These are phyloP conservation scores for Pseudorhiza aurosa DNA, from an alignment of 30 jellyfish, hydroid and myxozoan species.

Conservation along the genomic window DNA sequence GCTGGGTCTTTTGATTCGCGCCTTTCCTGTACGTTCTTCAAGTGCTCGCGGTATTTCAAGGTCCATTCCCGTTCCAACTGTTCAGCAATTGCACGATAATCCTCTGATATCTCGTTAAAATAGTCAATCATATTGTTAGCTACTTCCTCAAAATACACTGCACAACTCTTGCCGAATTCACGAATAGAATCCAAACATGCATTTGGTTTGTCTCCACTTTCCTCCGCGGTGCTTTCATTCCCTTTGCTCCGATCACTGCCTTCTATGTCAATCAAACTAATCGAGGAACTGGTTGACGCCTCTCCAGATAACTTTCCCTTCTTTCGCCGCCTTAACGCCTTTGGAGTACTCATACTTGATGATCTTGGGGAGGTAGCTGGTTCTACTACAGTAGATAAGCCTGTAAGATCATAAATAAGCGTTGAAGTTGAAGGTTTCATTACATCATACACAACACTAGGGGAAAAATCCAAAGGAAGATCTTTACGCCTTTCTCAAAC, in stretches of 20 bases:
- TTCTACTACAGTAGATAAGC: slow-evolving; percentile 44
- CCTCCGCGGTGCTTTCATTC: slow-evolving; percentile 27
- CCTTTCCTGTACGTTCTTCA: slow-evolving; percentile 30
- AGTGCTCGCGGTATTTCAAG: slow-evolving; percentile 46
- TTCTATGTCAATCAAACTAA: slow-evolving; percentile 50
- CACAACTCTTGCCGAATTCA: slow-evolving; percentile 42
- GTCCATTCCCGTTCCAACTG: slow-evolving; percentile 83
- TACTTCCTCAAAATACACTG: slow-evolving; percentile 55
- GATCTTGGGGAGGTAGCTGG: slow-evolving; percentile 49
- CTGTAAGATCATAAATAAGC: neutral
- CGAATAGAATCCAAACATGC: slow-evolving; percentile 63
- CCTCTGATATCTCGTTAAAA: slow-evolving; percentile 85
- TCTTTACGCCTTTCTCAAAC: too few species aligned
- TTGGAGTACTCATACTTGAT: slow-evolving; percentile 19
- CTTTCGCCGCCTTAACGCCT: slow-evolving; percentile 29
- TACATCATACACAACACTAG: too few species aligned
- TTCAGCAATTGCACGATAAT: slow-evolving; percentile 86
- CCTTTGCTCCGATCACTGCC: slow-evolving; percentile 33
- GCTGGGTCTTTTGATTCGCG: slow-evolving; percentile 9
- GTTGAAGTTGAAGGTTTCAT: too few species aligned
- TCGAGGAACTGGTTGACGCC: slow-evolving; percentile 22
- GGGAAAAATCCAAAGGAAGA: too few species aligned
- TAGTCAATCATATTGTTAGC: slow-evolving; percentile 53
- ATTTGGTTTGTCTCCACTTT: slow-evolving; percentile 37
- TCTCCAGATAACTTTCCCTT: slow-evolving; percentile 13